phyloP scores from a whole-genome alignment of 2,113 vertebrate genomes.

The Platanista minor region DNA sequence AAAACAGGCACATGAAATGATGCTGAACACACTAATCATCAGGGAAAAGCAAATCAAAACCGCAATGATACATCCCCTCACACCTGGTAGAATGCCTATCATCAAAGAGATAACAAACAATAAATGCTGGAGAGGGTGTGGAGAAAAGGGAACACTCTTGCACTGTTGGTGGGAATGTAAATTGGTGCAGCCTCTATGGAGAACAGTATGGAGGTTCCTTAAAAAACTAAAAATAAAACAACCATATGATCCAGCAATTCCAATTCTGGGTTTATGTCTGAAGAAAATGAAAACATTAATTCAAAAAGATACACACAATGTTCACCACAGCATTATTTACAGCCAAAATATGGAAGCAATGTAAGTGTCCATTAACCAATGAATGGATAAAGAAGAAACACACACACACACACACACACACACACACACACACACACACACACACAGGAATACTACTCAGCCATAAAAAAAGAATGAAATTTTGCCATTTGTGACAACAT shows the following conservation, averaged over 20 bases:
- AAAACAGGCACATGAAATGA: not conserved
- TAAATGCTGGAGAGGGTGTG: not conserved
- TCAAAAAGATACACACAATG: not conserved
- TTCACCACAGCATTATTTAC: not conserved
- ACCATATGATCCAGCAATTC: not conserved
- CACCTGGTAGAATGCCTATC: not conserved
- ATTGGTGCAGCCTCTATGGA: not conserved
- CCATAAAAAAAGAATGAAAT: not conserved
- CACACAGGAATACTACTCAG: not conserved
- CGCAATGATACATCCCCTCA: not conserved
- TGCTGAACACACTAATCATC: not conserved
- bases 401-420: rapidly evolving
- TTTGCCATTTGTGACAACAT: not conserved
- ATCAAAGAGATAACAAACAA: not conserved
- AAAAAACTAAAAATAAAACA: not conserved
- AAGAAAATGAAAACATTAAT: not conserved
- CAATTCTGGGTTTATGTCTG: not conserved
- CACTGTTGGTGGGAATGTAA: not conserved
- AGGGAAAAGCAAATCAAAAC: not conserved
- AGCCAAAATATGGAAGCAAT: not conserved
- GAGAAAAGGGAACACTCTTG: not conserved
- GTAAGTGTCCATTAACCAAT: not conserved
- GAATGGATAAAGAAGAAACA: not conserved
- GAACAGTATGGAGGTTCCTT: not conserved
- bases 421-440: too few relatives aligned